Base-by-base conservation (phyloP, 2,888 invertebrate genomes). In the Lycophotia porphyrea region DNA sequence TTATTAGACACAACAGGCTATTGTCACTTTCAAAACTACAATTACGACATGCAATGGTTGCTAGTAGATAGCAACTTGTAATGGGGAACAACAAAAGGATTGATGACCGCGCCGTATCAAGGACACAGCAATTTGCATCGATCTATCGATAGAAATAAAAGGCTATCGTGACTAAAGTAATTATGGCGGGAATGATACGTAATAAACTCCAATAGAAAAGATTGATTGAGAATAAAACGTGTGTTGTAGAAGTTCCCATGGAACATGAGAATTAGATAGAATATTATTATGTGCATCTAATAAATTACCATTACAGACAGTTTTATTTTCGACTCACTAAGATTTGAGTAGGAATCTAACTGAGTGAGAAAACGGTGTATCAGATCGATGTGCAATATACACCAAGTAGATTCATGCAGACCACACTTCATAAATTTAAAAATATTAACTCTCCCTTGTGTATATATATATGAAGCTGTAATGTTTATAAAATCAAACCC, bases 151-250 rank as follows among this genome's bases (percentile, higher is more conserved):
- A 81, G 80, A 87, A 90, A 90, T 91, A 91, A 91, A 91, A 91
- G 84, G 72, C 89, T 89, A 86, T 92, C 93, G 93, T 93, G 92
- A 92, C 92, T 86, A 88, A 84, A 86, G 88, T 85, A 90, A 89
- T 90, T 91, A 91, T 86, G 76, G 87, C 82, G 86, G 84, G 89
- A 90, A 83, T 74, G 82, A 76, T 70, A 80, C 81, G 71, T 81
- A 80, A 65, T 80, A 79, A 58, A 78, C 68, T 58, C 49, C 21
- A 72, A 70, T 71, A 66, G 71, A 66, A 65, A 65, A 67, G 68
- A 78, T 61, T 67, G 42, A 68, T 72, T 81, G 68, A 31, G 18
- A 82, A 67, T 67, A 63, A 75, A 84, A 67, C 69, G 5, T 39
- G 8, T 49, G 34, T 69, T 55, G 15, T 52, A 15, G 27, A 80